phyloP scores from a whole-genome alignment of 2,113 vertebrate species.

The Mohoua ochrocephala region DNA sequence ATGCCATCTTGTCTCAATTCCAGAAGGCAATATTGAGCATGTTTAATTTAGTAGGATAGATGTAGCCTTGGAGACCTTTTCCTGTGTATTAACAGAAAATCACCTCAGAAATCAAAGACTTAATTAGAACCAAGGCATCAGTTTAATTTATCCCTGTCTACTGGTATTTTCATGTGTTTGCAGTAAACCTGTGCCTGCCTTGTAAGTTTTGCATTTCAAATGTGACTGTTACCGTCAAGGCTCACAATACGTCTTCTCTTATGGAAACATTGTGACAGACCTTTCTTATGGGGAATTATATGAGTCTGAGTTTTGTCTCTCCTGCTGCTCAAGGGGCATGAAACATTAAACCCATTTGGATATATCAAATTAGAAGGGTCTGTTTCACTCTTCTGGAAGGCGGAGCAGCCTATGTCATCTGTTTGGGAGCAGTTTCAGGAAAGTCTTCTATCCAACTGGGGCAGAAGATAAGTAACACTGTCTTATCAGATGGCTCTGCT shows the following conservation, averaged over 20 bases:
- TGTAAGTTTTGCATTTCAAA: neutral
- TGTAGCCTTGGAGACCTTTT: neutral
- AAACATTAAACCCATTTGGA: neutral
- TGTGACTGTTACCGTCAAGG: neutral
- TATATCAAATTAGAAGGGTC: neutral
- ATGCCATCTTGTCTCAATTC: neutral
- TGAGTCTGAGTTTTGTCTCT: neutral
- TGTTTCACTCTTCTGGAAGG: neutral
- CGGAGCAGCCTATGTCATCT: neutral
- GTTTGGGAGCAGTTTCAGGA: neutral
- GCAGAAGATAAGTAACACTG: neutral
- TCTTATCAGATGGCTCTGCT: neutral
- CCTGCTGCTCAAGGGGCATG: neutral
- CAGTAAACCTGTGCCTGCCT: neutral
- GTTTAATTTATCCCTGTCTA: neutral
- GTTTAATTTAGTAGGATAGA: conserved; percentile 25
- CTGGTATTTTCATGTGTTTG: neutral
- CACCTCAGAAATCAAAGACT: conserved; percentile 15
- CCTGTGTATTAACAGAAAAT: conserved; percentile 16
- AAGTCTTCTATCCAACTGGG: neutral
- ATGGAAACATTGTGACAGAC: neutral
- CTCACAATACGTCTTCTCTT: neutral
- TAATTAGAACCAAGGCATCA: conserved; percentile 11
- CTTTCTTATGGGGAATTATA: neutral
- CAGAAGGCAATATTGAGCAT: neutral